phyloP scores from a whole-genome alignment of 2,113 vertebrate genomes.

The Dromas ardeola region DNA sequence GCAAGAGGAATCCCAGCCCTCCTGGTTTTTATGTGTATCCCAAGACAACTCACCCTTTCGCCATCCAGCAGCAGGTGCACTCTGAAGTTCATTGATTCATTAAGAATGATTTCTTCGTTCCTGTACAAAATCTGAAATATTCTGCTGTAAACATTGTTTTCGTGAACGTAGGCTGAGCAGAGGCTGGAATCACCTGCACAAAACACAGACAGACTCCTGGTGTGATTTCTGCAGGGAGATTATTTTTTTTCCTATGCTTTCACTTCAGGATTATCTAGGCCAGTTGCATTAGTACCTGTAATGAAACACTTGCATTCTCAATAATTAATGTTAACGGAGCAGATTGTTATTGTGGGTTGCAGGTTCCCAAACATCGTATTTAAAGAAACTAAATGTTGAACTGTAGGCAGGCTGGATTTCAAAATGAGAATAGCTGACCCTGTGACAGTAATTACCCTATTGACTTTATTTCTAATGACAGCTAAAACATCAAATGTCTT shows the following conservation, averaged over 20 bases:
- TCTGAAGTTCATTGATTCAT: constrained; percentile 89
- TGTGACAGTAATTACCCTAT: background rate
- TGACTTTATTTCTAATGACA: background rate
- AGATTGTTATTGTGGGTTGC: background rate
- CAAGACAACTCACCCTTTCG: constrained; percentile 85
- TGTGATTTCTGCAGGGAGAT: background rate
- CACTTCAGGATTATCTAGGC: background rate
- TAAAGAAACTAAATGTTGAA: constrained; percentile 9
- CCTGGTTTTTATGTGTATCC: background rate
- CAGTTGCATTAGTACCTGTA: background rate
- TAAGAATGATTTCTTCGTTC: constrained; percentile 91
- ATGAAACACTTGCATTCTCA: background rate
- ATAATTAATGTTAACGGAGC: background rate
- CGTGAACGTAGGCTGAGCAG: constrained; percentile 79
- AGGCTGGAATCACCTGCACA: constrained; percentile 72
- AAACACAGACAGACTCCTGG: constrained; percentile 13
- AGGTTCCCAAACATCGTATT: background rate
- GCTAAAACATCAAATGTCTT: background rate
- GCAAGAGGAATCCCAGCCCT: background rate
- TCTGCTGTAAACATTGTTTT: constrained; percentile 85
- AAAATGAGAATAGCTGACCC: background rate
- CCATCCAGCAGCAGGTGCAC: constrained; percentile 93
- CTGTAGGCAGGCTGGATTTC: background rate
- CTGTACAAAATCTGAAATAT: constrained; percentile 97
- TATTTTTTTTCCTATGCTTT: background rate